Evolutionary conservation across 2,113 vertebrate genomes (phyloP).

Genomic region (Myiagra hebetior): DNA sequence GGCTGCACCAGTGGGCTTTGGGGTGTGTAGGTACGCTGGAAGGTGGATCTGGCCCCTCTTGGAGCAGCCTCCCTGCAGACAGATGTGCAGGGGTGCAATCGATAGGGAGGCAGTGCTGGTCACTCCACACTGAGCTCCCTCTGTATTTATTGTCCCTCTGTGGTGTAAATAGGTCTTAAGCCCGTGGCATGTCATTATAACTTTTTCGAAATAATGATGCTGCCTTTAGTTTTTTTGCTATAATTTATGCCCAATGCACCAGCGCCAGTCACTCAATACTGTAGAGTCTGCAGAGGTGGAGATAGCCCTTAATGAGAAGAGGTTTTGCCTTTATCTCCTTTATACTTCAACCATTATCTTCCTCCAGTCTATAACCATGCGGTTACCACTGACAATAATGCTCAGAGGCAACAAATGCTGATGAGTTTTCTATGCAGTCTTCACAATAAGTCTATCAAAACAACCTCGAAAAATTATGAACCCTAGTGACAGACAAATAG

Average conservation of each 20-base stretch:
- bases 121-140: not conserved
- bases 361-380: conserved; percentile 95
- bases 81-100: not conserved
- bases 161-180: conserved; percentile 67
- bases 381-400: conserved; percentile 96
- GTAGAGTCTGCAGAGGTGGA: conserved; percentile 91
- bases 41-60: fast-evolving
- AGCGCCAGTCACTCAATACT: conserved; percentile 86
- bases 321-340: conserved; percentile 93
- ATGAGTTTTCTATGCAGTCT: conserved; percentile 96
- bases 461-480: conserved; percentile 86
- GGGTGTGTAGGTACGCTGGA: fast-evolving
- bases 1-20: fast-evolving
- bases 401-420: conserved; percentile 93
- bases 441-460: conserved; percentile 97
- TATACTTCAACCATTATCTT: conserved; percentile 96
- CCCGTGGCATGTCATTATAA: conserved; percentile 68
- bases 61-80: not conserved
- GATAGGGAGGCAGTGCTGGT: not conserved
- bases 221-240: conserved; percentile 67
- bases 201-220: conserved; percentile 58
- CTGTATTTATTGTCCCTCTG: conserved; percentile 50
- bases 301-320: conserved; percentile 99
- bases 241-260: conserved; percentile 88
- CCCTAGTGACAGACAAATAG: conserved; percentile 87